phyloP scores from a whole-genome alignment of 2,797 vertebrate species.

The Lacerta bilineata region DNA sequence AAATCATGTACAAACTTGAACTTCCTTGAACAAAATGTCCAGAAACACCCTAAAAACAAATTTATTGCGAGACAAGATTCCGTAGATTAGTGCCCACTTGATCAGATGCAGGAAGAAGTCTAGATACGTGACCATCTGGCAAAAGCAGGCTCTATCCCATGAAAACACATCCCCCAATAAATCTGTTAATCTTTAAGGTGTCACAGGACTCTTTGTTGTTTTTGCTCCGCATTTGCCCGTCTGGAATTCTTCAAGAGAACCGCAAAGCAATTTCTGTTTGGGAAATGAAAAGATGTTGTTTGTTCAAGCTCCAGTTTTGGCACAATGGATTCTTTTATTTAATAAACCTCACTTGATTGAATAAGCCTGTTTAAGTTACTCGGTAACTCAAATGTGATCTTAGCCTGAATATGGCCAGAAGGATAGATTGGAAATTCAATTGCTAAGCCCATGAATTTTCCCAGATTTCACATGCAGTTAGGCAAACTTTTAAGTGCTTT shows the following conservation, averaged over 20 bases:
- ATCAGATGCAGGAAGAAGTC: neutral
- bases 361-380: constrained; percentile 28
- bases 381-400: constrained; percentile 24
- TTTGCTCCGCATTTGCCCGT: neutral
- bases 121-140: neutral
- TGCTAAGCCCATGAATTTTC: neutral
- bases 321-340: neutral
- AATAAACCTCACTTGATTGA: constrained; percentile 5
- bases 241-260: constrained; percentile 12
- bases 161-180: neutral
- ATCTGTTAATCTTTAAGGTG: constrained; percentile 8
- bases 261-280: constrained; percentile 1
- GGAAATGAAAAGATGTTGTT: constrained; percentile 22
- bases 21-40: neutral
- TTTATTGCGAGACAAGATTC: neutral
- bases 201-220: constrained; percentile 13
- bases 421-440: neutral
- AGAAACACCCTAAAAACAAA: neutral
- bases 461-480: constrained; percentile 14
- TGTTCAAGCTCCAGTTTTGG: constrained; percentile 6
- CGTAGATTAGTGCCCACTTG: neutral
- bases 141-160: neutral
- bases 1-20: neutral
- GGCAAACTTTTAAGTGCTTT: constrained; percentile 19
- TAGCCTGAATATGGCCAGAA: neutral